Evolutionary conservation across 2,888 invertebrate genomes (phyloP).

Genomic region (Drosophila infuscata): DNA sequence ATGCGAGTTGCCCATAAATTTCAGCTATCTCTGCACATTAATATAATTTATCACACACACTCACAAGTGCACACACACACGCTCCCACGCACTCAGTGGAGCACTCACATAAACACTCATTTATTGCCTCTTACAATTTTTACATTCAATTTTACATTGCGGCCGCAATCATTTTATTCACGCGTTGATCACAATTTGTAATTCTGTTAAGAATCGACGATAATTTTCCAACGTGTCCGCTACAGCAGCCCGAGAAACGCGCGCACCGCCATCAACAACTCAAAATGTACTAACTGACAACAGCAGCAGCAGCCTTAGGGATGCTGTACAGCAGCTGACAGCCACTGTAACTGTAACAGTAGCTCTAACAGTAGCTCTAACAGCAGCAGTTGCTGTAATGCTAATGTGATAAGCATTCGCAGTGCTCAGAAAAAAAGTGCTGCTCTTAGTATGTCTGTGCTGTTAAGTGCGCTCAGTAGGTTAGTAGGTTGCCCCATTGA

Average conservation of each 20-base stretch:
- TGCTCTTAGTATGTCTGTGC: constrained; percentile 46
- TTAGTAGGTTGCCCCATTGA: constrained; percentile 71
- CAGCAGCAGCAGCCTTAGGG: constrained; percentile 26
- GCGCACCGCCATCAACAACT: constrained; percentile 74
- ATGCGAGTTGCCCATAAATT: constrained; percentile 62
- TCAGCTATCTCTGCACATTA: constrained; percentile 73
- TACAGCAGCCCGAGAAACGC: constrained; percentile 56
- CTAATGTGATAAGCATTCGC: constrained; percentile 43
- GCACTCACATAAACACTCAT: constrained; percentile 30
- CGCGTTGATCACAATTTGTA: constrained; percentile 39
- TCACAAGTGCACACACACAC: constrained; percentile 2
- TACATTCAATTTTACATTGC: constrained; percentile 63
- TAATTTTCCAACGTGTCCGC: constrained; percentile 10
- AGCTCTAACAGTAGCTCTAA: constrained; percentile 27
- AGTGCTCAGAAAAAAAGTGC: background rate
- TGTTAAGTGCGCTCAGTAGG: constrained; percentile 62
- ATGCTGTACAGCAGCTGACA: constrained; percentile 59
- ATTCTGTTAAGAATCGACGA: constrained; percentile 33
- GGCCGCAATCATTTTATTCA: constrained; percentile 66
- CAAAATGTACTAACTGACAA: constrained; percentile 68
- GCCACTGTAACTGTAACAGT: constrained; percentile 1
- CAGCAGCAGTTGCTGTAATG: constrained; percentile 24
- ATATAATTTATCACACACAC: constrained; percentile 67
- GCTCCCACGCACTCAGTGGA: constrained; percentile 31
- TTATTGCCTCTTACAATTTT: constrained; percentile 47